These are phyloP conservation scores for Hydrolagus affinis DNA, from an alignment of 2,113 vertebrate genomes.

Conservation along the genomic window DNA sequence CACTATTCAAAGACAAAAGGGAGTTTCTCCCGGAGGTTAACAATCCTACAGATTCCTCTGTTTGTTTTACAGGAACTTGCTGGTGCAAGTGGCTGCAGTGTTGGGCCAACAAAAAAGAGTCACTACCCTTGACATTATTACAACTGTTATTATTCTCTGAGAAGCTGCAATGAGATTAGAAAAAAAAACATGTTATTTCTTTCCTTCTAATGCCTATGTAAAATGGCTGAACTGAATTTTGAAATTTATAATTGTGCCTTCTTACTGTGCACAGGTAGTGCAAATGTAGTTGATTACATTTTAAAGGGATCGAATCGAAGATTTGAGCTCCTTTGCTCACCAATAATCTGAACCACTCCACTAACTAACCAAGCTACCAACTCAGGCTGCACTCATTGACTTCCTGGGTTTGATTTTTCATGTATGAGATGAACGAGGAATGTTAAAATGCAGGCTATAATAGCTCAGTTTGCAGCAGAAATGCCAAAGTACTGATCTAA, in stretches of 20 bases:
- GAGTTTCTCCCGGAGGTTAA: neutral
- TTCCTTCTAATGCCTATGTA: no score
- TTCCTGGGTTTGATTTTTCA: neutral
- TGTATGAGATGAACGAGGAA: neutral
- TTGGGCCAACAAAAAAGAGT: neutral
- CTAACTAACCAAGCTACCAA: no score
- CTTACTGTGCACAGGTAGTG: no score
- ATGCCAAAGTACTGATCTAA: constrained; percentile 1
- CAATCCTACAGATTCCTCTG: neutral
- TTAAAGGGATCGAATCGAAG: no score
- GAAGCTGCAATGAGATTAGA: no score
- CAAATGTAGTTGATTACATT: no score
- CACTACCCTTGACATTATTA: no score
- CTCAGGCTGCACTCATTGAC: neutral
- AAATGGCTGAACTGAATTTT: no score
- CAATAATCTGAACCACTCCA: no score
- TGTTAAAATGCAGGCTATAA: neutral
- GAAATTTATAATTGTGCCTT: no score
- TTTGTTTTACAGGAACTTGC: neutral
- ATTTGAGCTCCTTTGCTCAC: no score
- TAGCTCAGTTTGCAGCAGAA: neutral
- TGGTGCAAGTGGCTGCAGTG: neutral
- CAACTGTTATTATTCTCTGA: neutral
- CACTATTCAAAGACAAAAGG: neutral
- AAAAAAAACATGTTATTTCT: no score